Conservation (phyloP, 2,888 invertebrate species). For the Dolomedes plantarius region DNA sequence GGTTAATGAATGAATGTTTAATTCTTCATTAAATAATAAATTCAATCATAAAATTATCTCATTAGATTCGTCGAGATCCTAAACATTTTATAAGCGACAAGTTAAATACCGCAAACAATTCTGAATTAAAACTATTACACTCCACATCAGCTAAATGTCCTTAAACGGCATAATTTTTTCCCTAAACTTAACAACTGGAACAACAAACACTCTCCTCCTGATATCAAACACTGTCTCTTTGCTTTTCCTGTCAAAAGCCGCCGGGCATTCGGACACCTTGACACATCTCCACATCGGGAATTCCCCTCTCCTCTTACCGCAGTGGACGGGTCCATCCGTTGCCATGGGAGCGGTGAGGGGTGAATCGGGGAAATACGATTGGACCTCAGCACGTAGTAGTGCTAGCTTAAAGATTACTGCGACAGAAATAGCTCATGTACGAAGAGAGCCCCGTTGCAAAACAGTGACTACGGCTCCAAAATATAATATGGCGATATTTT, state of each 20-base stretch:
- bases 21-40: too few relatives aligned
- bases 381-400: constrained; percentile 57
- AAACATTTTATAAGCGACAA: too few relatives aligned
- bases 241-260: neutral
- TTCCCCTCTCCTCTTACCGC: neutral
- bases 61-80: too few relatives aligned
- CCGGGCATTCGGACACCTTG: constrained; percentile 18
- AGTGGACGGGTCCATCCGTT: constrained; percentile 39
- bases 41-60: too few relatives aligned
- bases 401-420: constrained; percentile 66
- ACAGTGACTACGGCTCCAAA: constrained; percentile 35
- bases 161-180: too few relatives aligned
- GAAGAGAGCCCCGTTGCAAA: constrained; percentile 51
- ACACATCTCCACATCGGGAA: neutral
- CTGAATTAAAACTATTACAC: too few relatives aligned
- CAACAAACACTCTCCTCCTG: constrained; percentile 13
- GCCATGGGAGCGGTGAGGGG: constrained; percentile 47
- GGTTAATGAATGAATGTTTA: too few relatives aligned
- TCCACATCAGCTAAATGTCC: too few relatives aligned
- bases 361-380: constrained; percentile 62
- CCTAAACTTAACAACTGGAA: too few relatives aligned
- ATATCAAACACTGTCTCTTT: neutral
- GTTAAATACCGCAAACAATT: too few relatives aligned
- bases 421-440: constrained; percentile 65
- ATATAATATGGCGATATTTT: constrained; percentile 39